Conservation (phyloP, 2,888 invertebrate genomes). For the Meiosimyza platycephala region DNA sequence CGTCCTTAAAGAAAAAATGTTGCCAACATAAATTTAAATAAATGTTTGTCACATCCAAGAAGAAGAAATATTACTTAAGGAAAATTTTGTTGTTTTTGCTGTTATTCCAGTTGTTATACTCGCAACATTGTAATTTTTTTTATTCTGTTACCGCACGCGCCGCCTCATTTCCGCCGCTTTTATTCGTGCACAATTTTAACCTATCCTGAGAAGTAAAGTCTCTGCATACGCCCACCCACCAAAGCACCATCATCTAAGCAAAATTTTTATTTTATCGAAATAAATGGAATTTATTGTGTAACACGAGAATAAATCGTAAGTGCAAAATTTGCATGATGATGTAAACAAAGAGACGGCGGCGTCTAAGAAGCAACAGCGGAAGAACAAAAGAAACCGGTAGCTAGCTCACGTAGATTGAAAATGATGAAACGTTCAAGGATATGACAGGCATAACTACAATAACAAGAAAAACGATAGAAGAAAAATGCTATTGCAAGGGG, state of each 20-base stretch:
- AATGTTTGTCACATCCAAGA: slow-evolving; percentile 24
- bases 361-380: too few species aligned
- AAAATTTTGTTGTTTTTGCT: slow-evolving; percentile 4
- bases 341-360: background rate
- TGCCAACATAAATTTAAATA: slow-evolving; percentile 30
- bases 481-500: background rate
- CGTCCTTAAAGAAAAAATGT: background rate
- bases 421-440: slow-evolving; percentile 12
- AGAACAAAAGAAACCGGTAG: background rate
- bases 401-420: slow-evolving; percentile 17
- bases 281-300: slow-evolving; percentile 61
- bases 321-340: slow-evolving; percentile 39
- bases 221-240: background rate
- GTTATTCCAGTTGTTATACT: background rate
- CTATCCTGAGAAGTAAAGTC: background rate
- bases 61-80: slow-evolving; percentile 23
- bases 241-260: background rate
- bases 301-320: slow-evolving; percentile 51
- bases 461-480: background rate
- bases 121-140: background rate
- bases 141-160: background rate
- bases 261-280: slow-evolving; percentile 56
- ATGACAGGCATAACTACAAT: slow-evolving; percentile 16
- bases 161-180: background rate
- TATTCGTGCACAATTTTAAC: background rate